phyloP scores from a whole-genome alignment of 2,113 vertebrate genomes.

The Entosphenus tridentatus region DNA sequence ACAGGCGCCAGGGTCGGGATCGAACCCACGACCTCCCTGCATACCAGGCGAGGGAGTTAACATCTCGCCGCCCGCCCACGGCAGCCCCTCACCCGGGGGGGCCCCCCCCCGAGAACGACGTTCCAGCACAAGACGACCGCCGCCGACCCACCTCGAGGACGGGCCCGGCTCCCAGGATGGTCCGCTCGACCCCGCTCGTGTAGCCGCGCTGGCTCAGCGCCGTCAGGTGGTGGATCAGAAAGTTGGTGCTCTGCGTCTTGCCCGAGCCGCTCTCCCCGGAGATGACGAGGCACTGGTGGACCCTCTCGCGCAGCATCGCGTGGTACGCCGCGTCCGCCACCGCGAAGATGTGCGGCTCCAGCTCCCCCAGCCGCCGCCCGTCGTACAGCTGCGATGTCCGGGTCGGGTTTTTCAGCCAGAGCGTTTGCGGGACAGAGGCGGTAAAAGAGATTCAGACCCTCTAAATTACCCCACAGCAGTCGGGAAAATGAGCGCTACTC shows the following conservation, averaged over 20 bases:
- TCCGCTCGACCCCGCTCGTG: conserved; percentile 2
- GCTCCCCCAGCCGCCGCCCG: neutral
- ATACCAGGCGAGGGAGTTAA: no score
- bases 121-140: neutral
- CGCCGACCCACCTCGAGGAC: neutral
- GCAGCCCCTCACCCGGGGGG: no score
- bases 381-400: neutral
- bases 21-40: no score
- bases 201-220: conserved; percentile 5
- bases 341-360: conserved; percentile 4
- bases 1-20: no score
- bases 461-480: no score
- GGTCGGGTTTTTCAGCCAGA: no score
- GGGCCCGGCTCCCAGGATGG: conserved; percentile 2
- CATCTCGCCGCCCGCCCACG: no score
- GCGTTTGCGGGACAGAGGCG: no score
- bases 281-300: conserved; percentile 5
- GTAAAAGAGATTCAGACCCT: no score
- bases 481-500: no score
- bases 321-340: conserved; percentile 4
- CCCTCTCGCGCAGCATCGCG: conserved; percentile 3
- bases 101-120: no score
- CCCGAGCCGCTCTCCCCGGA: conserved; percentile 1
- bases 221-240: conserved; percentile 1
- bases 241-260: conserved; percentile 6